These are phyloP conservation scores for Limanda limanda DNA, from an alignment of 2,113 vertebrate species.

Conservation along the genomic window DNA sequence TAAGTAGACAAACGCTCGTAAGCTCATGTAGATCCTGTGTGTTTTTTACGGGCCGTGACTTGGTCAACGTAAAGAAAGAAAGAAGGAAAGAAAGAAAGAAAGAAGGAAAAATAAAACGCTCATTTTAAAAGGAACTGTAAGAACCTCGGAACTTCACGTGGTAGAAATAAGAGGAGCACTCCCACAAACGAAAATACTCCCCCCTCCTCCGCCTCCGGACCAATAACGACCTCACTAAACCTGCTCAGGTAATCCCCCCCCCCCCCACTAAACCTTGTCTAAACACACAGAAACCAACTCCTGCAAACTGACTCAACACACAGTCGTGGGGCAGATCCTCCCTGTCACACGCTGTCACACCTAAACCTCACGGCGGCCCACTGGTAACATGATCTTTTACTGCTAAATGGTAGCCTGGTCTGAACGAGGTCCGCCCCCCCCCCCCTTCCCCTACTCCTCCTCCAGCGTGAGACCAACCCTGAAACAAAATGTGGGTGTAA, in stretches of 20 bases:
- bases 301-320: slow-evolving; percentile 44
- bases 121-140: neutral
- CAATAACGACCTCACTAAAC: slow-evolving; percentile 38
- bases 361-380: slow-evolving; percentile 20
- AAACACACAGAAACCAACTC: slow-evolving; percentile 45
- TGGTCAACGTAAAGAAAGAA: slow-evolving; percentile 1
- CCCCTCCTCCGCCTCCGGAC: neutral
- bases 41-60: slow-evolving; percentile 31
- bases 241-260: slow-evolving; percentile 33
- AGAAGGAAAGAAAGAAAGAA: neutral
- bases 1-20: slow-evolving; percentile 59
- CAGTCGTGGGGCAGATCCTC: slow-evolving; percentile 28
- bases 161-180: neutral
- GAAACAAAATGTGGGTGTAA: slow-evolving; percentile 15
- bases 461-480: neutral
- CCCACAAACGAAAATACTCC: neutral
- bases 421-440: neutral
- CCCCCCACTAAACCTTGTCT: slow-evolving; percentile 6
- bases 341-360: slow-evolving; percentile 14
- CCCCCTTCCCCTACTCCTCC: neutral
- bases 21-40: slow-evolving; percentile 37
- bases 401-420: slow-evolving; percentile 25
- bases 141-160: neutral
- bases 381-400: slow-evolving; percentile 36
- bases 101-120: neutral